These are phyloP conservation scores for Neogobius melanostomus DNA, from an alignment of 2,113 vertebrate genomes.

Conservation along the genomic window DNA sequence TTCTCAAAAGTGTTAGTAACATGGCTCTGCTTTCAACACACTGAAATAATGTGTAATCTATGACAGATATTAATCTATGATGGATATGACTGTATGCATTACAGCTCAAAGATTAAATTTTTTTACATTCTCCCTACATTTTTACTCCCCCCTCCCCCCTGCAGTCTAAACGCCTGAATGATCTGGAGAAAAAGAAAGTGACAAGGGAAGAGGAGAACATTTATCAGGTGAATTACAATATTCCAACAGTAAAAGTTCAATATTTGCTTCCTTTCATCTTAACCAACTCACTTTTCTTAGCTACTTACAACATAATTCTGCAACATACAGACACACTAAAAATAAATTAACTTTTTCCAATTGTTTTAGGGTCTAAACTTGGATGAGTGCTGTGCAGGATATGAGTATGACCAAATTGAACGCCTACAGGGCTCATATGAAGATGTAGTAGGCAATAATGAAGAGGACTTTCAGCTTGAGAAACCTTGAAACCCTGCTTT, in stretches of 20 bases:
- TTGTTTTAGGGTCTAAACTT: slow-evolving; percentile 74
- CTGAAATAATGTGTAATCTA: background rate
- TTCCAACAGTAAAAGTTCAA: background rate
- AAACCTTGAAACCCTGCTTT: slow-evolving; percentile 63
- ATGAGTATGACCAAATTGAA: slow-evolving; percentile 79
- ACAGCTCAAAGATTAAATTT: background rate
- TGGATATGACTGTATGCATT: background rate
- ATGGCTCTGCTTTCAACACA: background rate
- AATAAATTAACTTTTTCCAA: background rate
- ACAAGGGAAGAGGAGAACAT: slow-evolving; percentile 77
- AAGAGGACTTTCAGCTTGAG: slow-evolving; percentile 71
- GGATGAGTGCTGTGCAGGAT: slow-evolving; percentile 68
- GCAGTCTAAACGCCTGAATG: slow-evolving; percentile 58
- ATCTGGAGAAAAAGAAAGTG: slow-evolving; percentile 60
- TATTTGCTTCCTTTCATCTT: too few relatives aligned
- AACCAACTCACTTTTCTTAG: too few relatives aligned
- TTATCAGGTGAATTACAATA: slow-evolving; percentile 71
- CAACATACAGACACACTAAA: background rate
- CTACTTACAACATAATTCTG: background rate
- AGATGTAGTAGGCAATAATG: slow-evolving; percentile 70
- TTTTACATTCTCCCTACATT: background rate
- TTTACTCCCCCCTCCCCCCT: slow-evolving; percentile 9
- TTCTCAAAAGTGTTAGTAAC: slow-evolving; percentile 4
- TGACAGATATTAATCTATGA: background rate
- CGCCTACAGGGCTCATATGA: slow-evolving; percentile 67